Base-by-base conservation (phyloP, 2,113 vertebrate species). In the Halichoeres trimaculatus region DNA sequence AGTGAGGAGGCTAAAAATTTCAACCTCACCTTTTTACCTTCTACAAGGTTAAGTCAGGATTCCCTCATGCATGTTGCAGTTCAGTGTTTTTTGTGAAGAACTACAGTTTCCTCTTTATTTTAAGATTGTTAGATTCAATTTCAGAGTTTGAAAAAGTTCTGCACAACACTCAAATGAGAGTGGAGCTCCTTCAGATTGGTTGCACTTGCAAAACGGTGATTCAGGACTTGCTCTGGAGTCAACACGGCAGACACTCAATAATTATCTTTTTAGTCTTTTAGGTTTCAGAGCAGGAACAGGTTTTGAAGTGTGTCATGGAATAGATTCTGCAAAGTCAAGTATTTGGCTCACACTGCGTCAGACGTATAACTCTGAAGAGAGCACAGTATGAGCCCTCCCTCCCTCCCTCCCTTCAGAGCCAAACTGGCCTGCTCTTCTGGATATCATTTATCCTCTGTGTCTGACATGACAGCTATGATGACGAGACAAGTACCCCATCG, bases 391-490 rank as follows among this genome's bases (percentile, higher is more conserved):
- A 66, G 35, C 34, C 23, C 48, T 38, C 36, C 36, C 45, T 57
- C 59, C 41, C 20, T 2, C n/a, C 58, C 30, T 30, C 30, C 30
- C 23, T 48, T 55, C 78, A 22, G 26, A 72, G 63, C 76, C 69
- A 67, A 70, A 61, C 80, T 80, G 50, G 47, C 61, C 75, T 8
- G 68, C 38, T 71, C 64, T 70, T 50, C 60, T 57, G 63, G 78
- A 86, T 69, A 61, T 80, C 77, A 69, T 91, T 89, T 75, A 88
- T 76, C 55, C 53, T 77, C 62, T 45, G 54, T 71, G 76, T 84
- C 63, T 68, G 80, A 79, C 88, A 76, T 84, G 91, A 81, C 76
- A 69, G 73, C 80, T 61, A 74, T 86, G 90, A 91, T 91, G 87
- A 86, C 51, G 55, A 78, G 81, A 76, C 78, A 67, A 81, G 69